A percentile compares a stretch with the other conserved stretches of the same genome.
Conservation (phyloP, 2,797 vertebrate species). For the Oceanodroma leucorhoa region DNA sequence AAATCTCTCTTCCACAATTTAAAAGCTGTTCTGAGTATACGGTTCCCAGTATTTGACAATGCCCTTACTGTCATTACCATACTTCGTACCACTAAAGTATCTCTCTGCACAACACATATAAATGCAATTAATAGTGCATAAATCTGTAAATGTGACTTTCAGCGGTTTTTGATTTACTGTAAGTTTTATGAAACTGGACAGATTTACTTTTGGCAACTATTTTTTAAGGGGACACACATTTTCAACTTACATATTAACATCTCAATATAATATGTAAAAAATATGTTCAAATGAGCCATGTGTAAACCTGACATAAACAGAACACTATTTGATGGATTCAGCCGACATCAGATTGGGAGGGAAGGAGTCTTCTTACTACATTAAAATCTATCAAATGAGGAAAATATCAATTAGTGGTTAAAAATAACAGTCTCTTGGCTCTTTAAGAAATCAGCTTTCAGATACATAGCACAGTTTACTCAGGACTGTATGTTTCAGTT, state of each 20-base stretch:
- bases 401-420: slow-evolving; percentile 22
- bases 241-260: slow-evolving; percentile 12
- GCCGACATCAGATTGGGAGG: background rate
- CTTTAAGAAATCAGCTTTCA: slow-evolving; percentile 10
- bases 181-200: background rate
- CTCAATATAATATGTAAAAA: background rate
- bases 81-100: background rate
- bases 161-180: background rate
- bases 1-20: background rate
- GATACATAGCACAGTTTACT: background rate
- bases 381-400: background rate
- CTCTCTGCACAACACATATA: background rate
- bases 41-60: background rate
- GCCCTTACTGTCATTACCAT: background rate
- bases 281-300: background rate
- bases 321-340: background rate
- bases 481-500: background rate
- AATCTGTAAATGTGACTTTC: background rate
- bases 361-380: background rate
- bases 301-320: background rate
- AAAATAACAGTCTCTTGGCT: background rate
- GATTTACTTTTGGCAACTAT: background rate
- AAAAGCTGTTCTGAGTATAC: background rate
- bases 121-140: background rate
- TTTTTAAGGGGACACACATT: background rate